Evolutionary conservation across 2,888 invertebrate species (phyloP).

Genomic region (Tachina fera): DNA sequence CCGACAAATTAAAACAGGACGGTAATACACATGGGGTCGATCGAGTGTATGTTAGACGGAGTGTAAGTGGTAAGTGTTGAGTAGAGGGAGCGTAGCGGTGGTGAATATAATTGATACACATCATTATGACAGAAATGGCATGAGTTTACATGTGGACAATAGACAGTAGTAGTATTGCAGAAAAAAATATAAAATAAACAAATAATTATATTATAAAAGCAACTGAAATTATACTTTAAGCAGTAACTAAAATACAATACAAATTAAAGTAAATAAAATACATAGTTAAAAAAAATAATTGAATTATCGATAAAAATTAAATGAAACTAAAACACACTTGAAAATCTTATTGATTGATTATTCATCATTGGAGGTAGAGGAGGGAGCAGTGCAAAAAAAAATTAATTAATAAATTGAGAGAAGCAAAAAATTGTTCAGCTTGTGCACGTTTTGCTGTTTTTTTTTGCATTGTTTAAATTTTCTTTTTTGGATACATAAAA

Average conservation of each 20-base stretch:
- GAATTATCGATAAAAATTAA: slow-evolving; percentile 16
- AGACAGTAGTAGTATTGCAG: slow-evolving; percentile 46
- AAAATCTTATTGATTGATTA: slow-evolving; percentile 39
- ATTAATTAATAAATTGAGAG: slow-evolving; percentile 16
- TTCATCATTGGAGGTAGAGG: slow-evolving; percentile 25
- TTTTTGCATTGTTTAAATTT: slow-evolving; percentile 46
- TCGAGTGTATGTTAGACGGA: slow-evolving; percentile 41
- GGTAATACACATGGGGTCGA: slow-evolving; percentile 50
- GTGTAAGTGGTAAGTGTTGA: slow-evolving; percentile 49
- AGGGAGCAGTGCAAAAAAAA: slow-evolving; percentile 48
- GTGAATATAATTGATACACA: slow-evolving; percentile 38
- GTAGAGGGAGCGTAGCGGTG: slow-evolving; percentile 52
- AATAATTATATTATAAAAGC: slow-evolving; percentile 50
- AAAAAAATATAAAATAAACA: slow-evolving; percentile 32
- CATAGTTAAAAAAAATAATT: slow-evolving; percentile 28
- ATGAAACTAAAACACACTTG: slow-evolving; percentile 34
- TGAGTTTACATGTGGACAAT: slow-evolving; percentile 57
- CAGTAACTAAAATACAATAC: slow-evolving; percentile 44
- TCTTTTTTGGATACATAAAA: slow-evolving; percentile 24
- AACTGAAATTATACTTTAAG: slow-evolving; percentile 51
- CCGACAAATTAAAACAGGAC: slow-evolving; percentile 59
- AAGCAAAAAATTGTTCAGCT: slow-evolving; percentile 40
- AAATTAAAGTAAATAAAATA: slow-evolving; percentile 48
- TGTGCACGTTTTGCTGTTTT: slow-evolving; percentile 56
- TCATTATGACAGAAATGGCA: slow-evolving; percentile 57